Evolutionary conservation across 2,888 invertebrate genomes (phyloP).

Genomic region (Xanthia icteritia): DNA sequence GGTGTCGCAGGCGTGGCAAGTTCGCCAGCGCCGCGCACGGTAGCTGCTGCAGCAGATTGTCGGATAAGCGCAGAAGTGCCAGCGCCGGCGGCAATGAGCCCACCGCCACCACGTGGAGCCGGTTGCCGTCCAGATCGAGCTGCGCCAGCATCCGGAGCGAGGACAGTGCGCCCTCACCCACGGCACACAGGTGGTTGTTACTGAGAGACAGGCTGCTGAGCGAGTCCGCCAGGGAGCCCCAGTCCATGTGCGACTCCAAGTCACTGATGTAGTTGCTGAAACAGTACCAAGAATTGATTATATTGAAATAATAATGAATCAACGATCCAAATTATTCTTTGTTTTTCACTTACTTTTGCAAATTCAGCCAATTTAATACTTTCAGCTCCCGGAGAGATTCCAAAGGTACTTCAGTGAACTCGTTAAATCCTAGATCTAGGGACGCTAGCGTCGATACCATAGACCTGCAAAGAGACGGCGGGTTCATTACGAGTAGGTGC

Average conservation of each 20-base stretch:
- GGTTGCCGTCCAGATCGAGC: slow-evolving; percentile 92
- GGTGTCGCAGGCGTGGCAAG: slow-evolving; percentile 91
- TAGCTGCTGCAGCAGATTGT: slow-evolving; percentile 91
- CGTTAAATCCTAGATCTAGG: slow-evolving; percentile 94
- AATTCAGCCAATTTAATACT: slow-evolving; percentile 93
- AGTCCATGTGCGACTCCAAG: slow-evolving; percentile 86
- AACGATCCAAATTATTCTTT: neutral
- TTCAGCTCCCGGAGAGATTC: slow-evolving; percentile 91
- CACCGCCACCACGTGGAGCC: slow-evolving; percentile 90
- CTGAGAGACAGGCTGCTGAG: slow-evolving; percentile 94
- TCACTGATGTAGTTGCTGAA: slow-evolving; percentile 93
- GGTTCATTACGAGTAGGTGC: neutral
- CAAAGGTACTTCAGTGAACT: slow-evolving; percentile 92
- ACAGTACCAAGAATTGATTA: slow-evolving; percentile 58
- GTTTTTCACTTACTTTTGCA: slow-evolving; percentile 92
- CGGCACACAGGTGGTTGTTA: slow-evolving; percentile 92
- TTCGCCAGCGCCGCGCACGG: slow-evolving; percentile 89
- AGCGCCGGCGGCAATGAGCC: slow-evolving; percentile 91
- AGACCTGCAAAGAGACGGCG: slow-evolving; percentile 89
- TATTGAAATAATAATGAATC: neutral
- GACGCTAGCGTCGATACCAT: slow-evolving; percentile 94
- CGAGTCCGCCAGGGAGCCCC: slow-evolving; percentile 93
- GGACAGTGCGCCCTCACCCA: slow-evolving; percentile 88
- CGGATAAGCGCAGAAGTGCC: slow-evolving; percentile 92
- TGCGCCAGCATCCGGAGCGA: slow-evolving; percentile 91